These are phyloP conservation scores for Sitophilus oryzae DNA, from an alignment of 1,140 invertebrate species.

Conservation along the genomic window DNA sequence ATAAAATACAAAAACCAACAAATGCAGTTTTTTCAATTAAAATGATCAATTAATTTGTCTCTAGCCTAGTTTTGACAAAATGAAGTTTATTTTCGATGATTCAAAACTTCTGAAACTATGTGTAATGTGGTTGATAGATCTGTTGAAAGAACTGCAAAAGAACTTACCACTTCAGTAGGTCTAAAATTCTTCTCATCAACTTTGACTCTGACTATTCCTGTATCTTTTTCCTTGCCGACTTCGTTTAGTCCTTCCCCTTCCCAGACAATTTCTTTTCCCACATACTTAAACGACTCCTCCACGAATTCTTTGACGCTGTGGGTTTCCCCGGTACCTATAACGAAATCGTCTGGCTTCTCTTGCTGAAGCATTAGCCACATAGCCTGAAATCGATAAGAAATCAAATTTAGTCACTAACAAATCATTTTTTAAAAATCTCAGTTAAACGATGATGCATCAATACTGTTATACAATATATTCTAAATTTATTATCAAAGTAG, in stretches of 20 bases:
- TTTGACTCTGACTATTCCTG: constrained; percentile 75
- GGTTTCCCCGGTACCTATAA: constrained; percentile 92
- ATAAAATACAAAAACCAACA: too few species aligned
- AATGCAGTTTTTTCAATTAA: too few species aligned
- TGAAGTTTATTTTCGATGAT: not conserved
- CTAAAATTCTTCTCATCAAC: constrained; percentile 95
- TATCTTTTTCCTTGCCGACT: constrained; percentile 78
- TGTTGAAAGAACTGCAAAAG: too few species aligned
- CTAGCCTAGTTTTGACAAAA: not conserved
- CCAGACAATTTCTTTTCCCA: constrained; percentile 75
- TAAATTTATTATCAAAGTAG: too few species aligned
- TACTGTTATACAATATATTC: too few species aligned
- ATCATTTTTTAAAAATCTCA: too few species aligned
- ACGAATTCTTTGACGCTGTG: constrained; percentile 97
- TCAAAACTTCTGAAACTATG: not conserved
- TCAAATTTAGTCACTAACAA: not conserved
- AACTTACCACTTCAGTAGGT: constrained; percentile 95
- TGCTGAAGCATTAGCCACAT: constrained; percentile 99
- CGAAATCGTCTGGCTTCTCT: constrained; percentile 88
- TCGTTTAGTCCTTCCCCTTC: constrained; percentile 79
- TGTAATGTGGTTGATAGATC: constrained; percentile 5
- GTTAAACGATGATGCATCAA: too few species aligned
- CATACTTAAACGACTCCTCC: constrained; percentile 78
- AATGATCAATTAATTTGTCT: too few species aligned
- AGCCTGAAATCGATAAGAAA: constrained; percentile 60